phyloP scores from a whole-genome alignment of 2,888 invertebrate genomes.

The Agonopterix heracliana region DNA sequence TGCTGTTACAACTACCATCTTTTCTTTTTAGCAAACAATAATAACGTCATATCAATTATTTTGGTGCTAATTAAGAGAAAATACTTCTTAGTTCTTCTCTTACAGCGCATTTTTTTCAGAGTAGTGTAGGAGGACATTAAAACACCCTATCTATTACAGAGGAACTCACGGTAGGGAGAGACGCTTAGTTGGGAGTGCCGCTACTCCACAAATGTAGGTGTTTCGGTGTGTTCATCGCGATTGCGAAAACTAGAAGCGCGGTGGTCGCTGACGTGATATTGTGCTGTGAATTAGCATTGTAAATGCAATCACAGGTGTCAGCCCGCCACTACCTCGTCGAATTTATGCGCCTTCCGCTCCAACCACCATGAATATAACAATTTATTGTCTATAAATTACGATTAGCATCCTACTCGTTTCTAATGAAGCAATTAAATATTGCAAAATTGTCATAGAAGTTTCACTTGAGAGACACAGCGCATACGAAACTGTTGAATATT shows the following conservation, averaged over 20 bases:
- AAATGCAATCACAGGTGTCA: conserved; percentile 76
- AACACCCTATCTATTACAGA: no score
- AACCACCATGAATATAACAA: conserved; percentile 62
- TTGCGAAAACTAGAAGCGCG: conserved; percentile 40
- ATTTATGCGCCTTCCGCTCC: conserved; percentile 69
- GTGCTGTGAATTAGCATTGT: conserved; percentile 72
- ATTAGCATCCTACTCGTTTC: conserved; percentile 46
- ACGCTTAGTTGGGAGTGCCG: background rate
- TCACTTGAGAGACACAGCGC: conserved; percentile 16
- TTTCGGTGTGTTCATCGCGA: conserved; percentile 17
- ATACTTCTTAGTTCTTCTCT: no score
- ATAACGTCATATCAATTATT: no score
- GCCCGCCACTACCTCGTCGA: conserved; percentile 60
- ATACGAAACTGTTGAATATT: conserved; percentile 14
- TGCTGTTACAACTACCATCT: no score
- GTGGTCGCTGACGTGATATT: conserved; percentile 56
- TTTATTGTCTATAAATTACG: conserved; percentile 66
- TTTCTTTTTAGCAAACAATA: no score
- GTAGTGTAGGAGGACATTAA: no score
- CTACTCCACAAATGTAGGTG: conserved; percentile 1
- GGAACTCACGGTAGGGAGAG: background rate
- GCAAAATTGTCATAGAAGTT: conserved; percentile 28
- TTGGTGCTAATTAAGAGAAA: no score
- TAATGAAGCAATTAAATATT: conserved; percentile 52
- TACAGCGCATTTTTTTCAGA: no score